Percentiles rank a stretch among this genome's conserved stretches.
phyloP scores from a whole-genome alignment of 2,888 invertebrate genomes.

The Altica lythri region DNA sequence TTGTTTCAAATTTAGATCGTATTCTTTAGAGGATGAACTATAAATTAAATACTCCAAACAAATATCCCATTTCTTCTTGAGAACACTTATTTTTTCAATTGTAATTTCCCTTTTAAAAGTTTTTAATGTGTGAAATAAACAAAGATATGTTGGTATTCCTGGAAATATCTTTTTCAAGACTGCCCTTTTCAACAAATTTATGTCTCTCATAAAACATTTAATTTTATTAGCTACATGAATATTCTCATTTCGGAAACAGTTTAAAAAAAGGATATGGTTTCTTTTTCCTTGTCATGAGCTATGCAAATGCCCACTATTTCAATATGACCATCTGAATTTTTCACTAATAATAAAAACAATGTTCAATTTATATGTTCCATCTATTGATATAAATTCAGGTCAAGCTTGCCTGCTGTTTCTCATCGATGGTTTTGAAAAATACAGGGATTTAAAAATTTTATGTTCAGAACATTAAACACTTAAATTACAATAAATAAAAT shows the following conservation, averaged over 20 bases:
- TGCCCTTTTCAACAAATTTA: no score
- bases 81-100: neutral
- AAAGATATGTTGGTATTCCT: neutral
- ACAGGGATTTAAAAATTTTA: neutral
- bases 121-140: slow-evolving; percentile 1
- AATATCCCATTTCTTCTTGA: neutral
- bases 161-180: neutral
- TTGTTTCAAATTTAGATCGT: neutral
- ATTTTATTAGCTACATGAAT: no score
- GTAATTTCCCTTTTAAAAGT: neutral
- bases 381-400: neutral
- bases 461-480: slow-evolving; percentile 1
- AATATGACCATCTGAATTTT: neutral
- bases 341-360: neutral
- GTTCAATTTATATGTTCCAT: slow-evolving; percentile 1
- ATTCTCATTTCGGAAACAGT: neutral
- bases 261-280: neutral
- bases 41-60: slow-evolving; percentile 3
- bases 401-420: slow-evolving; percentile 1
- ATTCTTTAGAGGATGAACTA: neutral
- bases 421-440: slow-evolving; percentile 1
- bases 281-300: neutral
- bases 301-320: slow-evolving; percentile 1
- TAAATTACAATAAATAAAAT: neutral
- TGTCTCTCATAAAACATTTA: slow-evolving; percentile 1